Evolutionary conservation across 2,888 invertebrate species (phyloP).

Genomic region (Sturmia bella): DNA sequence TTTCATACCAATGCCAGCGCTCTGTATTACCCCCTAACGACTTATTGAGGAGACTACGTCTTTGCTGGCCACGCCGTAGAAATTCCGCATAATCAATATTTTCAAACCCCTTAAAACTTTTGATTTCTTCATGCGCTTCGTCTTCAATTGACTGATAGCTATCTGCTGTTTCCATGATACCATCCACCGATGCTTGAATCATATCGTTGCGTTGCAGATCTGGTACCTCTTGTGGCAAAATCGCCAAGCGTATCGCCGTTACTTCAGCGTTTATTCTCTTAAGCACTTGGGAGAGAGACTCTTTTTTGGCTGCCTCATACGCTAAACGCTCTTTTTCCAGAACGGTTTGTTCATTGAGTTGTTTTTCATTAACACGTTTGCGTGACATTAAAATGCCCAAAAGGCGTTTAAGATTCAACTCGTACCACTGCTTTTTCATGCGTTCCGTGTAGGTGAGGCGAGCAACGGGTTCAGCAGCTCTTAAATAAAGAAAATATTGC

Average conservation of each 20-base stretch:
- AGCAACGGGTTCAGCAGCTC: constrained; percentile 49
- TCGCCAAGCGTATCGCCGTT: constrained; percentile 76
- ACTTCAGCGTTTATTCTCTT: constrained; percentile 77
- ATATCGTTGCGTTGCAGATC: constrained; percentile 78
- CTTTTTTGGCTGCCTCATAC: constrained; percentile 80
- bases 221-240: constrained; percentile 82
- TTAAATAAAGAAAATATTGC: not conserved
- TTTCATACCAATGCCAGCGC: constrained; percentile 76
- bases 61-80: constrained; percentile 76
- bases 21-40: constrained; percentile 79
- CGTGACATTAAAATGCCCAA: constrained; percentile 80
- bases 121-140: constrained; percentile 68
- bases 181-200: constrained; percentile 74
- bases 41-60: constrained; percentile 78
- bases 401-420: constrained; percentile 86
- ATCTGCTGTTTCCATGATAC: constrained; percentile 72
- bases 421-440: constrained; percentile 83
- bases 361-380: constrained; percentile 79
- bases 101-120: constrained; percentile 72
- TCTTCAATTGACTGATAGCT: constrained; percentile 72
- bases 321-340: constrained; percentile 87
- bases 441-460: constrained; percentile 75
- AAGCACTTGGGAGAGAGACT: constrained; percentile 75
- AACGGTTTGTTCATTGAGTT: constrained; percentile 84
- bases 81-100: constrained; percentile 78